A percentile compares a stretch with the other conserved stretches of the same genome.
These are phyloP conservation scores for Melanerpes aurifrons DNA, from an alignment of 2,113 vertebrate genomes.

Conservation along the genomic window DNA sequence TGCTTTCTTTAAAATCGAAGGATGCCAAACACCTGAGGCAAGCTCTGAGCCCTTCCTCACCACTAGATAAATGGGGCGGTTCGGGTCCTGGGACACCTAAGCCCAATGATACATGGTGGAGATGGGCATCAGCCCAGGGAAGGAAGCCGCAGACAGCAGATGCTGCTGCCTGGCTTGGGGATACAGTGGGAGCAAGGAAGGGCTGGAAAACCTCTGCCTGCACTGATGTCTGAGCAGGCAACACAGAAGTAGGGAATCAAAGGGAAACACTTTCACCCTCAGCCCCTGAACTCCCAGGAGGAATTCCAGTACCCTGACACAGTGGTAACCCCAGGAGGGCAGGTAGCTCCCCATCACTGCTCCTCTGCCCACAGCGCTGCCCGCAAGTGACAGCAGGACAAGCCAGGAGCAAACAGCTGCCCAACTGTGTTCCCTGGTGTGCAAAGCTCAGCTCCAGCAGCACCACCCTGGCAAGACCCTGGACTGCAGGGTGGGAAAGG, in stretches of 20 bases:
- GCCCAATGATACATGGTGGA: not conserved
- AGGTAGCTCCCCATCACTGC: not conserved
- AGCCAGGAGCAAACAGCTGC: not conserved
- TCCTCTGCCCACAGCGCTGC: not conserved
- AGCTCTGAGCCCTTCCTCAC: not conserved
- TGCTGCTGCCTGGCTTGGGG: not conserved
- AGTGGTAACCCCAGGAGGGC: accelerated
- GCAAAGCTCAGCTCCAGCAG: not conserved
- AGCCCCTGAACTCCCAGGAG: not conserved
- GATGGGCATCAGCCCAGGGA: not conserved
- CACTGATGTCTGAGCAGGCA: not conserved
- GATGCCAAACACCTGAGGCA: not conserved
- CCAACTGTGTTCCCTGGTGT: not conserved
- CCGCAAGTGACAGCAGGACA: accelerated
- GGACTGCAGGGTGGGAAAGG: not conserved
- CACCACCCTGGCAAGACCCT: not conserved
- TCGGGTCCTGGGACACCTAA: not conserved
- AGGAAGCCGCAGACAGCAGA: not conserved
- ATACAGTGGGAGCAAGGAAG: not conserved
- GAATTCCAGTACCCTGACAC: not conserved
- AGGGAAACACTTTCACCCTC: not conserved
- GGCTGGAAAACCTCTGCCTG: not conserved
- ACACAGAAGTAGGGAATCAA: not conserved
- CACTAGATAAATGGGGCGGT: not conserved
- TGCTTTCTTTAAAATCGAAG: not conserved